Evolutionary conservation across 2,888 invertebrate genomes (phyloP).

Genomic region (Mythimna loreyi): DNA sequence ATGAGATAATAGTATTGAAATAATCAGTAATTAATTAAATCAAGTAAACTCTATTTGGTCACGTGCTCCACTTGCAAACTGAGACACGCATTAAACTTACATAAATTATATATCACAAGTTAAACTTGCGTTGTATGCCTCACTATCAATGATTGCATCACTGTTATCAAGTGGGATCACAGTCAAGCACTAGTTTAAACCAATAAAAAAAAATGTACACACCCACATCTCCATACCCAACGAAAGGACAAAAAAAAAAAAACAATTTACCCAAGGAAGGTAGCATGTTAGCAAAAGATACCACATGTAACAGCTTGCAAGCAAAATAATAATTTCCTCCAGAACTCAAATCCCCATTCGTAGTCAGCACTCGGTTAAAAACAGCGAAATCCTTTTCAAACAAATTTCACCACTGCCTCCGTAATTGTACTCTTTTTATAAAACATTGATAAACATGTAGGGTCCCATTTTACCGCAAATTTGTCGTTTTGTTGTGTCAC

Average conservation of each 20-base stretch:
- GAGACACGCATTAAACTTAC: too few relatives aligned
- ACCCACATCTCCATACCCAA: too few relatives aligned
- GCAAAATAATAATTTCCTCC: neutral
- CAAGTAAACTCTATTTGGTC: too few relatives aligned
- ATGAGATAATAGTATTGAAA: too few relatives aligned
- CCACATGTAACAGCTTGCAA: neutral
- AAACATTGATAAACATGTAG: slow-evolving; percentile 33
- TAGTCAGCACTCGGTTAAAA: neutral
- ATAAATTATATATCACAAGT: too few relatives aligned
- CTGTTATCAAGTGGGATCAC: too few relatives aligned
- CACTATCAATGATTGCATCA: too few relatives aligned
- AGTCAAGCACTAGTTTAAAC: too few relatives aligned
- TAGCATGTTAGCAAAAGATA: neutral
- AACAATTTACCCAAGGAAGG: neutral
- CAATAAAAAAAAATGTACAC: too few relatives aligned
- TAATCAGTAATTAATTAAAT: too few relatives aligned
- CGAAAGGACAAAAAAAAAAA: neutral
- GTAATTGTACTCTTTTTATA: slow-evolving; percentile 7
- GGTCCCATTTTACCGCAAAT: slow-evolving; percentile 41
- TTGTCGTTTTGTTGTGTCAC: slow-evolving; percentile 16
- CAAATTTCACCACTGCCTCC: neutral
- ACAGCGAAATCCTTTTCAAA: slow-evolving; percentile 11
- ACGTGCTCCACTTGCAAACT: too few relatives aligned
- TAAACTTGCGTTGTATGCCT: too few relatives aligned
- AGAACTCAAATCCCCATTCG: neutral